Percentiles rank a stretch among this genome's conserved stretches.
Conservation (phyloP, 2,888 invertebrate genomes). For the Temnothorax unifasciatus region DNA sequence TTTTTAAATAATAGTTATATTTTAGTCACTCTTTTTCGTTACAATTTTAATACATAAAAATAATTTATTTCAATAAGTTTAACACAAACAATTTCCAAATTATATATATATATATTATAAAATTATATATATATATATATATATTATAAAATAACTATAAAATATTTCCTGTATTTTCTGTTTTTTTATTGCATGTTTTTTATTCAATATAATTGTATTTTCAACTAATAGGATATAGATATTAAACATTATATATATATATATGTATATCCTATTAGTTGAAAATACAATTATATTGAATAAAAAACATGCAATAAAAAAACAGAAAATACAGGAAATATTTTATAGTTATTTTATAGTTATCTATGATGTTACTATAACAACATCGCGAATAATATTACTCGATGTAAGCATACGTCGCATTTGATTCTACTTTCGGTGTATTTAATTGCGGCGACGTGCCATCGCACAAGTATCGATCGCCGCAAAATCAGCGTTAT, state of each 20-base stretch:
- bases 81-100: neutral
- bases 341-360: neutral
- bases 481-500: constrained; percentile 9
- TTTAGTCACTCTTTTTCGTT: neutral
- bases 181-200: neutral
- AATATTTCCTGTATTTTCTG: neutral
- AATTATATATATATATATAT: too few relatives aligned
- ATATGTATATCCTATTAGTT: neutral
- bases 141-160: neutral
- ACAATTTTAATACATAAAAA: neutral
- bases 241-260: too few relatives aligned
- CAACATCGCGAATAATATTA: neutral
- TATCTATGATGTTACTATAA: neutral
- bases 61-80: neutral
- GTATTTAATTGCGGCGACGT: neutral
- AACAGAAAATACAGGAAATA: neutral
- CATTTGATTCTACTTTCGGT: constrained; percentile 17
- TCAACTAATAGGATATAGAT: neutral
- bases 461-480: neutral
- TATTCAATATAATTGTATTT: neutral
- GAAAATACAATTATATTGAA: neutral
- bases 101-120: neutral
- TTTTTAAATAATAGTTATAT: neutral
- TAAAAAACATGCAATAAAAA: neutral
- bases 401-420: neutral